Evolutionary conservation across 1,140 invertebrate genomes (phyloP), one percentile per base, ranked within the genome.

Genomic region (Orchestia grillus): DNA sequence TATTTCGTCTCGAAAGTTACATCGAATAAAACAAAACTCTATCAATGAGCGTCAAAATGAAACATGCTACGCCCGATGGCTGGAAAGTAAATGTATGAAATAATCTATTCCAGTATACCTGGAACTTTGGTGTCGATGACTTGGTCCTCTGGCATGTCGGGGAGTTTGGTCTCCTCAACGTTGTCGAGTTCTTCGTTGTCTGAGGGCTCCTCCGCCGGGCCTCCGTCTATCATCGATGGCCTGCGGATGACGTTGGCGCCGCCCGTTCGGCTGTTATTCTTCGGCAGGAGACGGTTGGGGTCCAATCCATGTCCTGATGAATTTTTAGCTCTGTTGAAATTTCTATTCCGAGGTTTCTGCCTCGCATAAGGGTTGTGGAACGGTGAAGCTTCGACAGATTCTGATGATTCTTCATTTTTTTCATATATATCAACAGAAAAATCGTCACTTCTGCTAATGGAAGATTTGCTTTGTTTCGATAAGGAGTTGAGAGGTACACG

Each of bases 381-480:
- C 88, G 92, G 92, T 45, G 92, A 94, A 11, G 8, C 44, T 40
- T 94, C 92, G 3, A 45, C 92, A 94, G 92, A 47, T n/a, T 94
- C 92, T 19, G 44, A 96, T 91, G 95, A 96, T 90, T 90, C 88
- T 90, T 90, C 41, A 19, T 42, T 0, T 90, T 90, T 95, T 95
- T 96, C 96, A 95, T 96, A 96, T 44, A 97, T 96, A 44, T 96
- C 96, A 40, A 96, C 77, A 28, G 90, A 95, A 92, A 96, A 95
- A 44, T 96, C 96, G 95, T 96, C 96, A 47, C 96, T 96, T 87
- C 96, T 96, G 47, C 43, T 62, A 88, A 96, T 96, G 96, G 95
- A 96, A 96, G 96, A 95, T 95, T 96, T 97, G 95, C 95, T 16
- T 94, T 94, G 43, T 91, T 62, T 96, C 96, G 28, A 47, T 88